Evolutionary conservation across 2,113 vertebrate genomes (phyloP).

Genomic region (Brachirus orientalis): DNA sequence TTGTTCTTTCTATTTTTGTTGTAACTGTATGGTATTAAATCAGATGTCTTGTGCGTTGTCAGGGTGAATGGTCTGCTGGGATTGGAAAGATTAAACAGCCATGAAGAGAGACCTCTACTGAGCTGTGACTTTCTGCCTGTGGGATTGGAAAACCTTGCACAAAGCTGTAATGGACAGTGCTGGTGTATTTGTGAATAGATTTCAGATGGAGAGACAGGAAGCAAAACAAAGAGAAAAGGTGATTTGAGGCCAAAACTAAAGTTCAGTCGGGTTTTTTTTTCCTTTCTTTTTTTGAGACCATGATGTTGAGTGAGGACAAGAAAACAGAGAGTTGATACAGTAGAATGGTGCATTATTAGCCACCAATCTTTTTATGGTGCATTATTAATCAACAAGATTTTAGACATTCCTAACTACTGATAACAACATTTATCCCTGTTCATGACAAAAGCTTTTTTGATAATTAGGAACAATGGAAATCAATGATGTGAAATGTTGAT

Average conservation of each 20-base stretch:
- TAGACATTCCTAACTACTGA: slow-evolving; percentile 51
- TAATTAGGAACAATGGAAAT: slow-evolving; percentile 72
- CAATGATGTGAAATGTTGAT: slow-evolving; percentile 68
- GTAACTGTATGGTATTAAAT: slow-evolving; percentile 4
- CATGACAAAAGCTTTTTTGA: slow-evolving; percentile 62
- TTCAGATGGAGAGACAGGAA: slow-evolving; percentile 14
- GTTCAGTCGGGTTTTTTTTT: slow-evolving; percentile 16
- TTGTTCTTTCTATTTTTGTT: neutral
- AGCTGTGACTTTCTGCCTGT: slow-evolving; percentile 53
- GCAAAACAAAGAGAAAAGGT: neutral
- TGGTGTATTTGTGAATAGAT: slow-evolving; percentile 29
- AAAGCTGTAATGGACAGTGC: slow-evolving; percentile 50
- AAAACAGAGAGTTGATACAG: slow-evolving; percentile 28
- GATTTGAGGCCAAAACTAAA: slow-evolving; percentile 4
- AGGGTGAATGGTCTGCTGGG: slow-evolving; percentile 37
- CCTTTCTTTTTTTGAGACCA: slow-evolving; percentile 29
- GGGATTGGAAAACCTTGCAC: slow-evolving; percentile 66
- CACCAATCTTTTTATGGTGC: slow-evolving; percentile 11
- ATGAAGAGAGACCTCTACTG: slow-evolving; percentile 50
- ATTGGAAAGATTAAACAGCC: slow-evolving; percentile 58
- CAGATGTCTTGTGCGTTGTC: slow-evolving; percentile 25
- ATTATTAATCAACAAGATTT: slow-evolving; percentile 55
- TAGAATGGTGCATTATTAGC: slow-evolving; percentile 19
- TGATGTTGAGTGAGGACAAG: slow-evolving; percentile 1
- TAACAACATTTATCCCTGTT: slow-evolving; percentile 55